These are phyloP conservation scores for Lophotriccus pileatus DNA, from an alignment of 2,797 vertebrate genomes.

Conservation along the genomic window DNA sequence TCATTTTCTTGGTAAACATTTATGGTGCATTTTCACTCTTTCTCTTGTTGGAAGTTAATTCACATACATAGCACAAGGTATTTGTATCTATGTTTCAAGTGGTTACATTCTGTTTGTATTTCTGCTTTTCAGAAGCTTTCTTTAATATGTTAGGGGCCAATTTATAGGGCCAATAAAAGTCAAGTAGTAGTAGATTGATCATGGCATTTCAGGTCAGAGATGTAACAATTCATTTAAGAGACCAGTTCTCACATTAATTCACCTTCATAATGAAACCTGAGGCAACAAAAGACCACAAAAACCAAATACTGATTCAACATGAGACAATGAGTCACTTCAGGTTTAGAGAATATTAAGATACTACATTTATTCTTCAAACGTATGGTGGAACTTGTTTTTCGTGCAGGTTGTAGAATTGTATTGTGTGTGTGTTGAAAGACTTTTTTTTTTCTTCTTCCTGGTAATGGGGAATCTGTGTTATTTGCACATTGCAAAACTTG, in stretches of 20 bases:
- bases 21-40: background rate
- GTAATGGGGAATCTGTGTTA: constrained; percentile 48
- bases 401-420: background rate
- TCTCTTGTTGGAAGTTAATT: background rate
- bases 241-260: background rate
- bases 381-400: constrained; percentile 39
- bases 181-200: background rate
- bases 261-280: background rate
- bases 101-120: background rate
- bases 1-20: background rate
- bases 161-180: background rate
- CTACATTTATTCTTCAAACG: background rate
- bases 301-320: background rate
- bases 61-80: background rate
- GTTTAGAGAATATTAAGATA: background rate
- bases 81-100: background rate
- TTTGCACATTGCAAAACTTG: constrained; percentile 63
- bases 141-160: background rate
- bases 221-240: background rate
- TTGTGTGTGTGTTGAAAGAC: constrained; percentile 19
- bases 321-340: background rate
- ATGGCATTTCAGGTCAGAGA: background rate
- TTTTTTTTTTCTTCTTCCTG: constrained; percentile 37
- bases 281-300: background rate
- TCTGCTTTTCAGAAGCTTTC: constrained; percentile 13